Percentiles rank a stretch among this genome's conserved stretches.
Conservation (phyloP, 2,113 vertebrate genomes). For the Chionis minor region DNA sequence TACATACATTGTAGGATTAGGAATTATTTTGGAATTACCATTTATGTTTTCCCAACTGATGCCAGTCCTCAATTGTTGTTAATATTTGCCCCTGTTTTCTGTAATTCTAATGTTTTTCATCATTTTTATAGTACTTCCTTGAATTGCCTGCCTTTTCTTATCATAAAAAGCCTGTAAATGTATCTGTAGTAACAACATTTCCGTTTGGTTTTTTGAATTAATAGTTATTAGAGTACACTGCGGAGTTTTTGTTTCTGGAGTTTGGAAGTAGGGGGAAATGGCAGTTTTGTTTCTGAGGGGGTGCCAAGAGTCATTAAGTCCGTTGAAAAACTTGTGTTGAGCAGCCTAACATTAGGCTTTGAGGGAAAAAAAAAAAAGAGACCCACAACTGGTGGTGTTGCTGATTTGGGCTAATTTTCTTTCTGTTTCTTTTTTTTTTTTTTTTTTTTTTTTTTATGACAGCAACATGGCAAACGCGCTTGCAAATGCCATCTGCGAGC, state of each 20-base stretch:
- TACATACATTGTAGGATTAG: neutral
- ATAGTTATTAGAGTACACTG: fast-evolving
- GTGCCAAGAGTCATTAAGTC: neutral
- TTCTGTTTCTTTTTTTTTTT: neutral
- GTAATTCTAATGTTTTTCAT: neutral
- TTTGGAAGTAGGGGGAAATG: neutral
- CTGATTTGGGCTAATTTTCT: neutral
- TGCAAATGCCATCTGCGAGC: conserved; percentile 93
- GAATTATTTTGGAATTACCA: neutral
- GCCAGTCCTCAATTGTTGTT: neutral
- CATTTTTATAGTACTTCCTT: neutral
- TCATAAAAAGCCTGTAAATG: neutral
- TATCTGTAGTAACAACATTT: neutral
- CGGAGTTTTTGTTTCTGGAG: neutral
- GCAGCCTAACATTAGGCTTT: neutral
- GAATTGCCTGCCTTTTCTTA: neutral
- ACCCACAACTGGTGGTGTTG: neutral
- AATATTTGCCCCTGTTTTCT: neutral
- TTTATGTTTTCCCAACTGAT: neutral
- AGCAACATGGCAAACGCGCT: conserved; percentile 98
- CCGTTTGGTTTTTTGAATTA: neutral
- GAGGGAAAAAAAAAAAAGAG: neutral
- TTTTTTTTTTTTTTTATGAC: neutral
- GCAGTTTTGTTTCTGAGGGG: neutral
- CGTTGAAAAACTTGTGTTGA: neutral